Evolutionary conservation across 2,888 invertebrate species (phyloP), one percentile per base, ranked within the genome.

Genomic region (Trachelus tabidus): DNA sequence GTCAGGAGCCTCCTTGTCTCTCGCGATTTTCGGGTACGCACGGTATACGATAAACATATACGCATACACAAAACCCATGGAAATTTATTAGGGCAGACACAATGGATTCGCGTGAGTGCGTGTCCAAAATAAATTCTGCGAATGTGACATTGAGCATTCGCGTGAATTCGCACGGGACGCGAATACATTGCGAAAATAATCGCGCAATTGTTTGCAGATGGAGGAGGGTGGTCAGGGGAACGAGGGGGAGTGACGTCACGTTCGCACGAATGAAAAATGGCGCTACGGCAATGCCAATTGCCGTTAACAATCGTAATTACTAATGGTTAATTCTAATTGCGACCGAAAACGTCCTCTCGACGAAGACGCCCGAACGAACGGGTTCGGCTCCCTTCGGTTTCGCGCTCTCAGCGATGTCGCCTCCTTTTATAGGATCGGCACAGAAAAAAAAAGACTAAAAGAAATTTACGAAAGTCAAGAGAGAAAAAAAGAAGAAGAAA

Each of bases 221-320:
- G 40, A 0, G 1, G 40, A 15, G 15, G 40, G 40, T 0, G 1
- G 40, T 35, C 12, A 1, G 15, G 40, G 40, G 15, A 15, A 31
- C 31, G 31, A 76, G 79, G 83, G 79, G 82, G 83, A 78, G 82
- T 35, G 35, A 35, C 81, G 82, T 79, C 77, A 79, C 80, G 79
- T 80, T 76, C 78, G 79, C 77, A 78, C 79, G 78, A 79, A 76
- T 77, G 80, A 77, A 79, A 79, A 82, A 81, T 79, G 78, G 84
- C 82, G 83, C 79, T 78, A 80, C 85, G 15, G 4, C 83, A 85
- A 87, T 84, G 86, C 81, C 88, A 89, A 89, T 89, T 89, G 87
- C 75, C 83, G 83, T 86, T 87, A 85, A 88, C 88, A 84, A 83
- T 77, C 76, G 80, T 87, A 89, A 89, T 89, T 86, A 85, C 76